Percentiles rank a stretch among this genome's conserved stretches.
Evolutionary conservation across 2,888 invertebrate species (phyloP).

Genomic region (Melangyna quadrimaculata): DNA sequence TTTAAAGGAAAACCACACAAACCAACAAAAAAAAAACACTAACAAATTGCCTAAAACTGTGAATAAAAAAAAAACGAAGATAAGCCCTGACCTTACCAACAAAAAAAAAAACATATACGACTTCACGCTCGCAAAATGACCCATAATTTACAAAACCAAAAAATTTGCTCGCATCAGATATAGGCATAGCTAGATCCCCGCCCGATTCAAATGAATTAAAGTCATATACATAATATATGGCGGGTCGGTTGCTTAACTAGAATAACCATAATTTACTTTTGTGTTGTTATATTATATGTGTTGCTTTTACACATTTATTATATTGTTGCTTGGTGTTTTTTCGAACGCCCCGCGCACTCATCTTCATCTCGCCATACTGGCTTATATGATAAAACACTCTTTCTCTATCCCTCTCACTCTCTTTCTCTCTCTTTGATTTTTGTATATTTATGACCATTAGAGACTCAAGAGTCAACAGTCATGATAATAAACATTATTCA

Average conservation of each 20-base stretch:
- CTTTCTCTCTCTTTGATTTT: conserved; percentile 35
- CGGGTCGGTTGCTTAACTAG: conserved; percentile 44
- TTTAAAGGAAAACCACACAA: conserved; percentile 55
- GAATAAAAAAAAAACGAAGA: conserved; percentile 18
- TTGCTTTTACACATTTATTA: conserved; percentile 63
- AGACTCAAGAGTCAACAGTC: conserved; percentile 66
- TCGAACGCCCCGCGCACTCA: neutral
- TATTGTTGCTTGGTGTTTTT: conserved; percentile 28
- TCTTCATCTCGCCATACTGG: neutral
- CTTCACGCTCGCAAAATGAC: conserved; percentile 59
- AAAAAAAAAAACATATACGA: conserved; percentile 53
- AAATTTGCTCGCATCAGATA: conserved; percentile 40
- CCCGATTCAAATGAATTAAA: conserved; percentile 20
- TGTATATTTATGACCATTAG: conserved; percentile 70
- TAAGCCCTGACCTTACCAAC: conserved; percentile 66
- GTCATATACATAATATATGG: conserved; percentile 23
- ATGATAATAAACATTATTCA: conserved; percentile 70
- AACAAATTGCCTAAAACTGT: conserved; percentile 64
- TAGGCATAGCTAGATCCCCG: neutral
- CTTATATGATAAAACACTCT: neutral
- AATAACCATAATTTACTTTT: conserved; percentile 69
- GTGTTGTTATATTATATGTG: conserved; percentile 41
- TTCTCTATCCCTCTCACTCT: neutral
- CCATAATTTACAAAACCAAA: conserved; percentile 62
- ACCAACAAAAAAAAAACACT: conserved; percentile 70